Base-by-base conservation (phyloP, 2,113 vertebrate genomes). In the Pseudorectes ferrugineus region DNA sequence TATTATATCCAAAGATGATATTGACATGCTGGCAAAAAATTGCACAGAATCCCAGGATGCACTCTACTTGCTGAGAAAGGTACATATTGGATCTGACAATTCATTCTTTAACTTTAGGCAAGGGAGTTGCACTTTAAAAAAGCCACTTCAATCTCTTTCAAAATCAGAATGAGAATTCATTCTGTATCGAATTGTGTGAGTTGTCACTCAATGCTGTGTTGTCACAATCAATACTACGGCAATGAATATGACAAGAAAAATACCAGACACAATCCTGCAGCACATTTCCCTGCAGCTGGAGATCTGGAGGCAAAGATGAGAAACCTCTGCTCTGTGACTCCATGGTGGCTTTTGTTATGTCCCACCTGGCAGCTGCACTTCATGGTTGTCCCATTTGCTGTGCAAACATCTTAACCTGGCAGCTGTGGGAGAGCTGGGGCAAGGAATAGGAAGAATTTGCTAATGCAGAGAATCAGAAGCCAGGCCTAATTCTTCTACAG, bases 31-130 rank as follows among this genome's bases (percentile, higher is more conserved):
- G 88, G 95, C 96, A 38, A 96, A 97, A 92, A 98, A 97, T 12
- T 95, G 79, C 52, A 92, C 93, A 14, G 97, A 98, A 73, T 96
- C 98, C 13, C 94, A 98, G 33, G 98, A 97, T 9, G 98, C 98
- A 11, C 98, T 99, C 19, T 97, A 97, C 93, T 97, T 98, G 31
- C 96, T 99, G 84, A 98, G 98, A 88, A 99, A 99, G 99, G 99
- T 99, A 97, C 58, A 15, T 78, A 18, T 18, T 88, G 9, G 22
- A 33, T 42, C 28, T 46, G 25, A 45, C 59, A 33, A 8, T 40
- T 74, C 13, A n/a, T 75, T 68, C 46, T 49, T 85, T 70, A 35
- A 24, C 67, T 62, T 79, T 19, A 66, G 31, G 33, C 42, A 80
- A 58, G 24, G 17, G 45, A 73, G 62, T 17, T 57, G 4, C 33